These are phyloP conservation scores for Suricata suricatta DNA, from an alignment of 2,113 vertebrate genomes.

Conservation along the genomic window DNA sequence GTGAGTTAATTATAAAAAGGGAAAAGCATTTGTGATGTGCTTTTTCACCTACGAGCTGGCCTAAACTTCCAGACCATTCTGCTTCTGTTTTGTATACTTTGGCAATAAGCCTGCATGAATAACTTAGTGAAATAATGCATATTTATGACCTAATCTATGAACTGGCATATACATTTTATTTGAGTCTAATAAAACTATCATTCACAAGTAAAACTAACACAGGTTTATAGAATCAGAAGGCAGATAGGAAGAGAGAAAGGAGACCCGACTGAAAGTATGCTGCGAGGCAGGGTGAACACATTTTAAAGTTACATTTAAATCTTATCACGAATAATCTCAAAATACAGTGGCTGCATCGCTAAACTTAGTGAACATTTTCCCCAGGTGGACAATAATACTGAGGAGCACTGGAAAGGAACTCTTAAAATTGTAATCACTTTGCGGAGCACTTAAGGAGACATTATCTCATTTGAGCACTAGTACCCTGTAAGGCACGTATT, in stretches of 20 bases:
- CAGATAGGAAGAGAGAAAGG: background rate
- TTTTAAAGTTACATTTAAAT: background rate
- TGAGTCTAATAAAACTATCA: conserved; percentile 31
- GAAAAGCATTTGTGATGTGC: background rate
- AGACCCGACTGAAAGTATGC: background rate
- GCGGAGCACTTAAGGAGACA: background rate
- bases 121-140: background rate
- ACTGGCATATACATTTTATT: conserved; percentile 21
- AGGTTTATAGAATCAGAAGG: background rate
- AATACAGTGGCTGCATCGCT: background rate
- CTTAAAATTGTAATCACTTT: background rate
- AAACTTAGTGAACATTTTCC: background rate
- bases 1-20: background rate
- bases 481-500: background rate
- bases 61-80: background rate
- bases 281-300: background rate
- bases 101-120: background rate
- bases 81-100: background rate
- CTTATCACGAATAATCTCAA: background rate
- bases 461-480: background rate
- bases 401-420: background rate
- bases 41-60: background rate
- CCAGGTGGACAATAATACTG: background rate
- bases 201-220: conserved; percentile 12
- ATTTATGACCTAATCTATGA: conserved; percentile 8